phyloP scores from a whole-genome alignment of 2,797 vertebrate species.

The Helarctos malayanus region DNA sequence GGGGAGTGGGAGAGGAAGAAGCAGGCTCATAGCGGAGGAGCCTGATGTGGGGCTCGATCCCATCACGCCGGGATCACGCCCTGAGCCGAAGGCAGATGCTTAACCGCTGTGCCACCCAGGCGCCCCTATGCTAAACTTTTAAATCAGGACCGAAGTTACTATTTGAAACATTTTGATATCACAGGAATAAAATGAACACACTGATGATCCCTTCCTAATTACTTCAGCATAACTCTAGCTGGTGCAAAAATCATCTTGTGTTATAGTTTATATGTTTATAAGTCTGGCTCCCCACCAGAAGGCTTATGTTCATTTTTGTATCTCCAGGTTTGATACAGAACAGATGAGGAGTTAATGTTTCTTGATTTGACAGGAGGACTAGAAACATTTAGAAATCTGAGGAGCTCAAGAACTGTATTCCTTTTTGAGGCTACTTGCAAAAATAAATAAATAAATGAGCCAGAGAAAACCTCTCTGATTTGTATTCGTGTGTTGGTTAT shows the following conservation, averaged over 20 bases:
- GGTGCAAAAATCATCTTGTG: not conserved
- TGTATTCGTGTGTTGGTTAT: not conserved
- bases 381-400: not conserved
- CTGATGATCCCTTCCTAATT: not conserved
- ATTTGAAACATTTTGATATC: not conserved
- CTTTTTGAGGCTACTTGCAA: constrained; percentile 14
- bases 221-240: not conserved
- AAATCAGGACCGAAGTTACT: not conserved
- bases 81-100: too few relatives aligned
- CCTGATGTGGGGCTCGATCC: too few relatives aligned
- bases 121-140: not conserved
- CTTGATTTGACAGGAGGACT: constrained; percentile 8
- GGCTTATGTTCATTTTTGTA: not conserved
- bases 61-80: too few relatives aligned
- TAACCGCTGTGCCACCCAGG: too few relatives aligned
- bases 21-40: too few relatives aligned
- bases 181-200: not conserved
- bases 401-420: not conserved
- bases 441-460: not conserved
- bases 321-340: not conserved
- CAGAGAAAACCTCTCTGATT: not conserved
- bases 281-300: not conserved
- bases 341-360: not conserved
- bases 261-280: not conserved
- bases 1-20: too few relatives aligned